A percentile compares a stretch with the other conserved stretches of the same genome.
phyloP scores from a whole-genome alignment of 2,888 invertebrate genomes.

The Nomada goodeniana region DNA sequence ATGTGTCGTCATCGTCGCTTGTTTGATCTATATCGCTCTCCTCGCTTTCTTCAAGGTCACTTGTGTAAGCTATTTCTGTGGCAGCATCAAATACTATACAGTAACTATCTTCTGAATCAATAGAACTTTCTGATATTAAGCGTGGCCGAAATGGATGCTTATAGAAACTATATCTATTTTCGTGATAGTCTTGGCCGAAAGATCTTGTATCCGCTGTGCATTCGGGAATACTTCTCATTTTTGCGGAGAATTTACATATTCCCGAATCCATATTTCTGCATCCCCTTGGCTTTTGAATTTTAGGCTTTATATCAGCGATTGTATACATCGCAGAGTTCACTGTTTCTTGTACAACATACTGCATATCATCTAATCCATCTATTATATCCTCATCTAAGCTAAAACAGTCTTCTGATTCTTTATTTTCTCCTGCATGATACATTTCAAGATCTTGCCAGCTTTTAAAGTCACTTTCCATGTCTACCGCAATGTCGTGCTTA shows the following conservation, averaged over 20 bases:
- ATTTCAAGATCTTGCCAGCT: constrained; percentile 67
- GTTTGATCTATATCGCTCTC: constrained; percentile 41
- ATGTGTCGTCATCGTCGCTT: constrained; percentile 41
- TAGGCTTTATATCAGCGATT: constrained; percentile 60
- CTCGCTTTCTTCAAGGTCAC: constrained; percentile 50
- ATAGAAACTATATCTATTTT: constrained; percentile 39
- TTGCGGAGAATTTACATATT: constrained; percentile 45
- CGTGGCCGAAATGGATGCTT: constrained; percentile 58
- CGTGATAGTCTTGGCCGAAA: constrained; percentile 27
- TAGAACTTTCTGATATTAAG: constrained; percentile 76
- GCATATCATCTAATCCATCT: constrained; percentile 34
- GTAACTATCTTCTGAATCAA: constrained; percentile 80
- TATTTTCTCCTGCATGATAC: constrained; percentile 2
- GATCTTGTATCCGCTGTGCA: constrained; percentile 17
- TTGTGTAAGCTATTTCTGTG: constrained; percentile 66
- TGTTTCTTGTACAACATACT: not conserved
- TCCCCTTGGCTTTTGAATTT: constrained; percentile 56
- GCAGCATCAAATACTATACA: constrained; percentile 76
- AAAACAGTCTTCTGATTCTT: constrained; percentile 29
- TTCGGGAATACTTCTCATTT: constrained; percentile 68
- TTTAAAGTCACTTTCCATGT: constrained; percentile 71
- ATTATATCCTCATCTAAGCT: constrained; percentile 36
- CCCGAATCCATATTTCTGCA: constrained; percentile 14
- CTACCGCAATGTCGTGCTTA: constrained; percentile 69
- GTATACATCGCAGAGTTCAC: constrained; percentile 46